Conservation (phyloP, 2,113 vertebrate genomes). For the Oxyruncus cristatus region DNA sequence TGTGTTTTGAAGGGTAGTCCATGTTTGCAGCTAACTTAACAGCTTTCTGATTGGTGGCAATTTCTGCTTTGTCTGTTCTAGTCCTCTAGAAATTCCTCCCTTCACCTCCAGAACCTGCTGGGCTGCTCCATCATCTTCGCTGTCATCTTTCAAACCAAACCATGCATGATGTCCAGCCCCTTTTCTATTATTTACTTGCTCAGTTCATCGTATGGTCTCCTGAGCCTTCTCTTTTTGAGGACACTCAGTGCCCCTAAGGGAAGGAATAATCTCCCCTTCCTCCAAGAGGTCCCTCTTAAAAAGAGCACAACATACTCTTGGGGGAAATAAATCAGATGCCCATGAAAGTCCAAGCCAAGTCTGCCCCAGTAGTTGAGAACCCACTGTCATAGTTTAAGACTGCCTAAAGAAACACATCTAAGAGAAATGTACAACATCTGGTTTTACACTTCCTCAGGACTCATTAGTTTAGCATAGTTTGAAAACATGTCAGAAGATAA, state of each 20-base stretch:
- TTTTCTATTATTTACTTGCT: background rate
- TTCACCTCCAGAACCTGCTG: background rate
- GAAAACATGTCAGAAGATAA: background rate
- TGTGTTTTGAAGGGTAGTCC: background rate
- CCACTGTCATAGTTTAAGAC: background rate
- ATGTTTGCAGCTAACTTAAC: background rate
- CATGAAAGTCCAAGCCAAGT: background rate
- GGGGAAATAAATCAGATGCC: background rate
- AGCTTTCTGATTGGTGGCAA: background rate
- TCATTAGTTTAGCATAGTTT: background rate
- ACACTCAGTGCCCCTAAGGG: background rate
- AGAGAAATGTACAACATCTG: background rate
- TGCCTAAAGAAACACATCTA: background rate
- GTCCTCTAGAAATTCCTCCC: background rate
- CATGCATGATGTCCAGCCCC: background rate
- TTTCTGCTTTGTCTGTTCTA: background rate
- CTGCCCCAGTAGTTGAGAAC: background rate
- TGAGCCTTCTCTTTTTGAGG: background rate
- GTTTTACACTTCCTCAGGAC: background rate
- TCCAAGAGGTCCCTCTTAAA: background rate
- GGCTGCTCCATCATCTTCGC: background rate
- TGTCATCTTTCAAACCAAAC: background rate
- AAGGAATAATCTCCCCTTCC: background rate
- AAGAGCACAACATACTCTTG: background rate
- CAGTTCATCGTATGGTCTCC: background rate